Evolutionary conservation across 2,888 invertebrate genomes (phyloP).

Genomic region (Bombyx huttoni): DNA sequence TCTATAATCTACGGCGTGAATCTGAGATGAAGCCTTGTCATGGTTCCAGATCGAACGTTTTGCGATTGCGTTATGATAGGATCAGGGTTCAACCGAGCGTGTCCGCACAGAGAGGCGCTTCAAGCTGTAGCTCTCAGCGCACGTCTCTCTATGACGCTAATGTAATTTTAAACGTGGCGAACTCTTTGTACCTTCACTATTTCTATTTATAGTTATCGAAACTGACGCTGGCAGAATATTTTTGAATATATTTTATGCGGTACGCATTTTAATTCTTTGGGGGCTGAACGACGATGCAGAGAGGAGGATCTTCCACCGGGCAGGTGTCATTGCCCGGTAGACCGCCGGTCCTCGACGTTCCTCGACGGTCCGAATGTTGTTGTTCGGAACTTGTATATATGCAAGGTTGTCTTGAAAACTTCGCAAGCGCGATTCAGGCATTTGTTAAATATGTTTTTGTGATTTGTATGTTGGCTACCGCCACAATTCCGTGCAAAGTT

Average conservation of each 20-base stretch:
- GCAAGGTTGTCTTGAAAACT: too few species aligned
- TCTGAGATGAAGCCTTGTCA: constrained; percentile 27
- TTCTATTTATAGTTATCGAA: constrained; percentile 9
- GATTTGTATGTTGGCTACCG: too few species aligned
- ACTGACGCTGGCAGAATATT: constrained; percentile 5
- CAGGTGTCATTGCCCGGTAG: too few species aligned
- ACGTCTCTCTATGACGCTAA: constrained; percentile 50
- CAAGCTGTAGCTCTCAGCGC: constrained; percentile 28
- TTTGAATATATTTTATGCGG: constrained; percentile 1
- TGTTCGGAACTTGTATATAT: too few species aligned
- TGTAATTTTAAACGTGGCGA: constrained; percentile 44
- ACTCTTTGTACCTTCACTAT: constrained; percentile 29
- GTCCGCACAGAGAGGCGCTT: constrained; percentile 34
- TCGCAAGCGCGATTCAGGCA: too few species aligned
- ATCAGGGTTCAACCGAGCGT: constrained; percentile 62
- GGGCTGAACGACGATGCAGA: too few species aligned
- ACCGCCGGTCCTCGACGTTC: too few species aligned
- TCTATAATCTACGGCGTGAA: constrained; percentile 14
- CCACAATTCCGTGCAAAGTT: not conserved
- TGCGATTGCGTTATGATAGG: constrained; percentile 71
- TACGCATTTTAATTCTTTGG: not conserved
- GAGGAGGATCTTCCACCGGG: too few species aligned
- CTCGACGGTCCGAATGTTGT: too few species aligned
- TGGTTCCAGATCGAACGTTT: constrained; percentile 27
- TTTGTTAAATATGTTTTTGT: too few species aligned